Conservation (phyloP, 2,888 invertebrate species). For the Morpho helenor region DNA sequence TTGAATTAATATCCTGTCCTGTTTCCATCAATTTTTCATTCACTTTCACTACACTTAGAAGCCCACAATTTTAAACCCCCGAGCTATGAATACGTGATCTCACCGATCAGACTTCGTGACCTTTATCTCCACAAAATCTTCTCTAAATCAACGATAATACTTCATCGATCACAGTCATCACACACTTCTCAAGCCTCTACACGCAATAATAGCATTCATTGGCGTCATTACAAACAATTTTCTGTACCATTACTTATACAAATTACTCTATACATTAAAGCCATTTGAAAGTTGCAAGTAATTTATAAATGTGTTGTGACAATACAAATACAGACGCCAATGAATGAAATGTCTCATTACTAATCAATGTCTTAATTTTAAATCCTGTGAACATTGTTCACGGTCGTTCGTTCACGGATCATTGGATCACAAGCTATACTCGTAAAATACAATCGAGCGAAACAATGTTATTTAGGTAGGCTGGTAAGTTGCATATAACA, state of each 20-base stretch:
- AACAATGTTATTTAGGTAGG: conserved; percentile 26
- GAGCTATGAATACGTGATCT: too few species aligned
- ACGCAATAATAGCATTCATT: conserved; percentile 12
- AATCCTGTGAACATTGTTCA: conserved; percentile 24
- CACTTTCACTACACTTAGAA: too few species aligned
- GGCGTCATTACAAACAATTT: conserved; percentile 11
- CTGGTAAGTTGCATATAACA: conserved; percentile 18
- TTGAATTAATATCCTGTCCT: too few species aligned
- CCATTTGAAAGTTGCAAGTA: conserved; percentile 3
- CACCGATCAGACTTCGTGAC: too few species aligned
- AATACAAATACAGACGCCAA: conserved; percentile 12
- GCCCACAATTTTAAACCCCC: too few species aligned
- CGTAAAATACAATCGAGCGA: conserved; percentile 25
- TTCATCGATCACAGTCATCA: conserved; percentile 10
- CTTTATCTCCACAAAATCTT: too few species aligned
- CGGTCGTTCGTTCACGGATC: conserved; percentile 28
- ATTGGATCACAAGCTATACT: conserved; percentile 21
- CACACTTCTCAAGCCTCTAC: conserved; percentile 2
- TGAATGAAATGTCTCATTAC: conserved; percentile 24
- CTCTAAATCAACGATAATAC: not conserved
- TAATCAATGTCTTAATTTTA: conserved; percentile 30
- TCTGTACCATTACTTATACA: conserved; percentile 6
- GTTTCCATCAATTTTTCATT: too few species aligned
- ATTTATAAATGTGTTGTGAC: conserved; percentile 11
- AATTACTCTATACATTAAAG: conserved; percentile 7